These are phyloP conservation scores for Microtus montanus DNA, from an alignment of 2,113 vertebrate species.

Conservation along the genomic window DNA sequence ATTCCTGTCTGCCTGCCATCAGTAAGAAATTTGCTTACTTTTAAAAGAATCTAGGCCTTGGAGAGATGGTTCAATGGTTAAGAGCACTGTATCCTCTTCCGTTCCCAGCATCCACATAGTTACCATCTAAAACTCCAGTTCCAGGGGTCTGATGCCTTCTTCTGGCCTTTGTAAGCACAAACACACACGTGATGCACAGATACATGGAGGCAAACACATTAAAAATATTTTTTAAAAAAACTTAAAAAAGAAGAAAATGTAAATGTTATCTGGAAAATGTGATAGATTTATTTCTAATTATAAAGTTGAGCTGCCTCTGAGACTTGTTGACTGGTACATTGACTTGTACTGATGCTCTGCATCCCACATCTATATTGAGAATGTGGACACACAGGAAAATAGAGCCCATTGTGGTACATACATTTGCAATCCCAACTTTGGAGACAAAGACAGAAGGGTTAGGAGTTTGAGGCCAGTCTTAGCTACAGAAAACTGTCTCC, in stretches of 20 bases:
- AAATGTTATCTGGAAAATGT: not conserved
- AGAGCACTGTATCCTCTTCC: not conserved
- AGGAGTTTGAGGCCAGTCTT: not conserved
- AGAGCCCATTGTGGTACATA: not conserved
- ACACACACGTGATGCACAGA: not conserved
- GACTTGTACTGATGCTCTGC: not conserved
- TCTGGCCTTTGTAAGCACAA: not conserved
- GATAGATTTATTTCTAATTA: not conserved
- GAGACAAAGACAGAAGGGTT: not conserved
- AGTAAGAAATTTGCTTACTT: not conserved
- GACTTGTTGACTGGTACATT: not conserved
- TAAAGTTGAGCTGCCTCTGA: not conserved
- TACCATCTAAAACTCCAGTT: not conserved
- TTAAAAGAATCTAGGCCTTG: not conserved
- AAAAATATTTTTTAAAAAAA: not conserved
- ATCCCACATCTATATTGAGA: not conserved
- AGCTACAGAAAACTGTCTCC: not conserved
- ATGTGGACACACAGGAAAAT: not conserved
- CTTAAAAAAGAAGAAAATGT: not conserved
- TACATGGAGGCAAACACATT: not conserved
- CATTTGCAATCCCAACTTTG: not conserved
- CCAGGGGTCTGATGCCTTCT: not conserved
- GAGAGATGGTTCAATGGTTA: too few species aligned
- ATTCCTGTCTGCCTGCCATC: not conserved
- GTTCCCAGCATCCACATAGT: not conserved